Conservation (phyloP, 1,140 invertebrate genomes). For the Monochamus saltuarius region DNA sequence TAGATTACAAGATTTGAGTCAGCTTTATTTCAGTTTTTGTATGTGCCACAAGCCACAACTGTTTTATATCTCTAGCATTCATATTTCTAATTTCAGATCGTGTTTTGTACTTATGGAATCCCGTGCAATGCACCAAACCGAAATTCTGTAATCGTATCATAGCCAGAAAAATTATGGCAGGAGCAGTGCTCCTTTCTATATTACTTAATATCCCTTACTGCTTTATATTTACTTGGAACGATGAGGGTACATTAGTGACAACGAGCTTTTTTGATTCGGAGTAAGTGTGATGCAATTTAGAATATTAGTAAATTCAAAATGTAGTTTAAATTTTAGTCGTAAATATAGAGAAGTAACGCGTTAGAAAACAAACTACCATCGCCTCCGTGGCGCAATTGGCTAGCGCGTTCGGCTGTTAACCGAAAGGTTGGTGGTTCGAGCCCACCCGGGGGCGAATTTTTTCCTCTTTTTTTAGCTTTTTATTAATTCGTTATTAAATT, state of each 20-base stretch:
- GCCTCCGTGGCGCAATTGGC: constrained; percentile 76
- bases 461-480: constrained; percentile 32
- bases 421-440: constrained; percentile 86
- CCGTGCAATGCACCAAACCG: constrained; percentile 37
- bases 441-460: constrained; percentile 72
- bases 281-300: constrained; percentile 38
- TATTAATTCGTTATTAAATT: too few relatives aligned
- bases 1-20: background rate
- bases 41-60: background rate
- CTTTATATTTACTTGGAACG: constrained; percentile 45
- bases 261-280: constrained; percentile 42
- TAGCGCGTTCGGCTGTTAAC: constrained; percentile 90
- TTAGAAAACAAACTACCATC: too few relatives aligned
- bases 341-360: too few relatives aligned
- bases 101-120: constrained; percentile 37
- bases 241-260: constrained; percentile 32
- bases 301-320: too few relatives aligned
- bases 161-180: constrained; percentile 42
- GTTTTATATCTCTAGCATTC: background rate
- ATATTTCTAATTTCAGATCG: constrained; percentile 34
- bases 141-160: constrained; percentile 41
- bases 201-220: constrained; percentile 48
- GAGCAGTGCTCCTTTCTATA: constrained; percentile 32
- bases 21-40: background rate
- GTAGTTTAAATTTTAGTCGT: too few relatives aligned